phyloP scores from a whole-genome alignment of 1,140 invertebrate species.

The Paracyclopina nana region DNA sequence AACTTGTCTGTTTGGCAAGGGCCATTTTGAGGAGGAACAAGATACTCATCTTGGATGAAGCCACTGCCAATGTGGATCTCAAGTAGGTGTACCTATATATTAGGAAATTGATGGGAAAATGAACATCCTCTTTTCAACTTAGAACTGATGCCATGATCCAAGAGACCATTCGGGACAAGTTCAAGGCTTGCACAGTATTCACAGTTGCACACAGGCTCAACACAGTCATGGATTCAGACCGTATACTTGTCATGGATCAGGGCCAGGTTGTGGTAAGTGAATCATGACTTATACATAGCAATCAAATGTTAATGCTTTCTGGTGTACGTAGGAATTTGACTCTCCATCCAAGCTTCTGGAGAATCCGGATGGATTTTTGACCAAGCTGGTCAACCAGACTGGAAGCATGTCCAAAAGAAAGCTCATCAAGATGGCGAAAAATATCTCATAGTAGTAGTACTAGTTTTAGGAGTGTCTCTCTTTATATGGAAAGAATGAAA shows the following conservation, averaged over 20 bases:
- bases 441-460: no score
- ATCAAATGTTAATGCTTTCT: no score
- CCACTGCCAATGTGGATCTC: constrained; percentile 30
- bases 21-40: constrained; percentile 45
- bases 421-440: no score
- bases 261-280: neutral
- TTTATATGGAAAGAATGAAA: no score
- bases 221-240: neutral
- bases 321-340: no score
- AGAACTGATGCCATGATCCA: neutral
- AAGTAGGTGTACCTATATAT: constrained; percentile 17
- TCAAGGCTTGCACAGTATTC: neutral
- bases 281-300: neutral
- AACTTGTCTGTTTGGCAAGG: constrained; percentile 59
- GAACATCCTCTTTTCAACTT: no score
- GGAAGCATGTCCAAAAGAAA: no score
- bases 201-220: neutral
- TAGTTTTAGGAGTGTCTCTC: no score
- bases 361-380: no score
- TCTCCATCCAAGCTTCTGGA: no score
- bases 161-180: neutral
- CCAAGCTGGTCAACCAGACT: no score
- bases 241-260: neutral
- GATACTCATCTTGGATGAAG: constrained; percentile 31
- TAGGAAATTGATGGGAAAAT: no score